phyloP scores from a whole-genome alignment of 2,113 vertebrate species.

The Thomomys bottae region DNA sequence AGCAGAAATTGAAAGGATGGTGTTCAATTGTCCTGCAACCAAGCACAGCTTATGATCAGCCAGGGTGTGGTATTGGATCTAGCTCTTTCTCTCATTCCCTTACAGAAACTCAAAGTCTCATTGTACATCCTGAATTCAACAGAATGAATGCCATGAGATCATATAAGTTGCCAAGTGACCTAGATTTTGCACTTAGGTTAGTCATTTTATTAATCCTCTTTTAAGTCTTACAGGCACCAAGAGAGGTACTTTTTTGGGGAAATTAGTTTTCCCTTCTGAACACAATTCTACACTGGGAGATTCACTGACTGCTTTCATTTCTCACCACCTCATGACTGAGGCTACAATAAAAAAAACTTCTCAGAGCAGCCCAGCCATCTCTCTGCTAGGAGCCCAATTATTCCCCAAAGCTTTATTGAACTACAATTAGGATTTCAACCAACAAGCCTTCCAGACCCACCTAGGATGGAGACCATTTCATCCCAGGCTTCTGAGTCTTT shows the following conservation, averaged over 20 bases:
- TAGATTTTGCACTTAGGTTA: slow-evolving; percentile 36
- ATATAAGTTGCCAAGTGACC: slow-evolving; percentile 1
- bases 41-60: accelerated
- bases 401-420: slow-evolving; percentile 21
- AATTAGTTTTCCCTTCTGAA: slow-evolving; percentile 37
- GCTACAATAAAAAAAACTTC: slow-evolving; percentile 26
- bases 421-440: not conserved
- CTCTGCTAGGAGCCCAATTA: slow-evolving; percentile 14
- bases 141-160: not conserved
- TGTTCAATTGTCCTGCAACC: slow-evolving; percentile 18
- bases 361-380: not conserved
- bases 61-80: not conserved
- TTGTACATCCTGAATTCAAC: not conserved
- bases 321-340: not conserved
- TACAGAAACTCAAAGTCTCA: not conserved
- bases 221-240: slow-evolving; percentile 29
- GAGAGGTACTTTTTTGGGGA: not conserved
- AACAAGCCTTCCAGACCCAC: not conserved
- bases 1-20: not conserved
- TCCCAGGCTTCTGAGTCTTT: slow-evolving; percentile 41
- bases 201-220: slow-evolving; percentile 25
- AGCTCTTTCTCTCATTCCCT: slow-evolving; percentile 4
- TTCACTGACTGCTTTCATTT: not conserved
- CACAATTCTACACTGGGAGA: not conserved
- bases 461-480: not conserved